These are phyloP conservation scores for Amorpha juglandis DNA, from an alignment of 2,888 invertebrate species.

Conservation along the genomic window DNA sequence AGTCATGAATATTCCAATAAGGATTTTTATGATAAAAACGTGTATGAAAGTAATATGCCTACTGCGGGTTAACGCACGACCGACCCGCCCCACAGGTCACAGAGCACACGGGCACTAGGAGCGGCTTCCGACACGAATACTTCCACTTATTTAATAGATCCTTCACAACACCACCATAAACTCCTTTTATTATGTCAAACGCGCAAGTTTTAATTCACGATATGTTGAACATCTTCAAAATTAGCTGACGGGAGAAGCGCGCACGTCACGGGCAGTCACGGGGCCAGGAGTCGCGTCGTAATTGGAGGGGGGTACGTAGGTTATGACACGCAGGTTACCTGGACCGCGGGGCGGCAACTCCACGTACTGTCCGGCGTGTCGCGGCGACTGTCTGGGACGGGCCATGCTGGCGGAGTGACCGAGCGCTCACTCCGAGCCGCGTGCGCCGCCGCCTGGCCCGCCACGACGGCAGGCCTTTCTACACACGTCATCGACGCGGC, in stretches of 20 bases:
- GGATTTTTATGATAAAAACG: too few species aligned
- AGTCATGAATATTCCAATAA: background rate
- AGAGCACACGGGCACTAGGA: background rate
- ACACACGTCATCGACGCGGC: constrained; percentile 46
- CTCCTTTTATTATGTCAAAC: background rate
- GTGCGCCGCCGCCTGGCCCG: constrained; percentile 41
- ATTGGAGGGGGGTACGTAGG: background rate
- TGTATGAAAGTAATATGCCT: background rate
- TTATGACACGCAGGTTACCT: constrained; percentile 56
- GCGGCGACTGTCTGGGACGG: constrained; percentile 80
- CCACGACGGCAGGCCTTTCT: constrained; percentile 57
- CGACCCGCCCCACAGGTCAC: background rate
- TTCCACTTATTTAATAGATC: background rate
- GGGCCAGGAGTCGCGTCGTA: background rate
- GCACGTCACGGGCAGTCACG: background rate
- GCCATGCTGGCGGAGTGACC: constrained; percentile 79
- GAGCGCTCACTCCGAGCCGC: constrained; percentile 45
- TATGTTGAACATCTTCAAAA: constrained; percentile 4
- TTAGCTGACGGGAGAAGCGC: background rate
- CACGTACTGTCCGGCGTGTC: constrained; percentile 73
- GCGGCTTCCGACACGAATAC: background rate
- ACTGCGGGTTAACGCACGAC: background rate
- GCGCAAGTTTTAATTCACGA: constrained; percentile 18
- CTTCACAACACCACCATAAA: background rate
- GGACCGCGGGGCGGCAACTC: constrained; percentile 79